These are phyloP conservation scores for Mimachlamys varia DNA, from an alignment of 2,888 invertebrate genomes.

Conservation along the genomic window DNA sequence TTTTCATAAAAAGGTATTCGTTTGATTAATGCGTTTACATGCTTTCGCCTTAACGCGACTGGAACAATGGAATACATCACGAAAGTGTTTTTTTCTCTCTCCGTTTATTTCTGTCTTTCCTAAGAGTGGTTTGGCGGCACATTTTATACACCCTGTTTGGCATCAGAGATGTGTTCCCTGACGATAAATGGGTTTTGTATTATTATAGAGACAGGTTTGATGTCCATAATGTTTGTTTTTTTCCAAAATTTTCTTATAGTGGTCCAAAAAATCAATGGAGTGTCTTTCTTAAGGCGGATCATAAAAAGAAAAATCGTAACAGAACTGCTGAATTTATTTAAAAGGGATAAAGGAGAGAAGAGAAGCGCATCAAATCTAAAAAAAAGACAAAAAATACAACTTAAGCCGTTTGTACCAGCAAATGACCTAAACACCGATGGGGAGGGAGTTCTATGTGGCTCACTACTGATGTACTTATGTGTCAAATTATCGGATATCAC, in stretches of 20 bases:
- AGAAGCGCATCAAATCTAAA: too few relatives aligned
- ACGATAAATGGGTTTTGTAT: neutral
- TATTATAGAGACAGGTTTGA: neutral
- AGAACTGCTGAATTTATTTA: too few relatives aligned
- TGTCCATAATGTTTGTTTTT: conserved; percentile 1
- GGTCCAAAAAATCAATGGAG: neutral
- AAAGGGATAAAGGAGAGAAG: too few relatives aligned
- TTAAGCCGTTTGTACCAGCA: neutral
- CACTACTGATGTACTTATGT: neutral
- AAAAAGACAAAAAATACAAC: too few relatives aligned
- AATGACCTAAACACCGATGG: too few relatives aligned
- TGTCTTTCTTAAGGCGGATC: neutral
- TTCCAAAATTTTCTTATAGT: neutral
- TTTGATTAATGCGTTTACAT: too few relatives aligned
- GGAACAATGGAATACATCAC: neutral
- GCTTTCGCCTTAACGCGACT: too few relatives aligned
- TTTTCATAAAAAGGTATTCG: too few relatives aligned
- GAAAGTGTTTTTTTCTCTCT: neutral
- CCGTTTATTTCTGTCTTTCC: too few relatives aligned
- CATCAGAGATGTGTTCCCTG: neutral
- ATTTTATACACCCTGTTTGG: neutral
- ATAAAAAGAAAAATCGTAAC: too few relatives aligned
- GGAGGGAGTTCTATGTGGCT: neutral
- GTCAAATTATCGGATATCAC: neutral
- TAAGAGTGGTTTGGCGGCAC: neutral